Conservation (phyloP, 1,140 invertebrate genomes). For the Brachionus sp. region DNA sequence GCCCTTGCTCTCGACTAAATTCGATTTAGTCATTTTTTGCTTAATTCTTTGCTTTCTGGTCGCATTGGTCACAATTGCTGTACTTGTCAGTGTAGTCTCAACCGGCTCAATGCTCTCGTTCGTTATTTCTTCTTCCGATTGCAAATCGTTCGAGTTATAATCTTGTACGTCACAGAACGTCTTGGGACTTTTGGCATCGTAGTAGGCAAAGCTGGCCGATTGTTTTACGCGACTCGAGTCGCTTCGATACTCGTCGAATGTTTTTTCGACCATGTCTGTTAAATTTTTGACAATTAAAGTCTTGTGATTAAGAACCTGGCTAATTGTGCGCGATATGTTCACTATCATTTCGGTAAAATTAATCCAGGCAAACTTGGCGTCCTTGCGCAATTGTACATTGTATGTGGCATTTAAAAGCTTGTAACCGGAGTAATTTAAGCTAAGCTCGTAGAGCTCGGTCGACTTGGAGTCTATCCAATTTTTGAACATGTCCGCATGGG, state of each 20-base stretch:
- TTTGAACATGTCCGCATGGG: conserved; percentile 42
- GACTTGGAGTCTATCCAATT: conserved; percentile 27
- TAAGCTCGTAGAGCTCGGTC: conserved; percentile 15
- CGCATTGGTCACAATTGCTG: neutral
- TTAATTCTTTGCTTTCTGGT: neutral
- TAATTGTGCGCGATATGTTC: conserved; percentile 26
- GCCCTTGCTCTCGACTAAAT: too few species aligned
- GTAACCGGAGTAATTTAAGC: conserved; percentile 36
- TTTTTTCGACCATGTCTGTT: conserved; percentile 19
- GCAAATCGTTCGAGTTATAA: neutral
- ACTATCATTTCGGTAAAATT: conserved; percentile 45
- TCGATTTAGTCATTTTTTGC: neutral
- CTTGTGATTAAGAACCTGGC: conserved; percentile 3
- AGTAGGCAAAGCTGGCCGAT: conserved; percentile 5
- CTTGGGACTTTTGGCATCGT: conserved; percentile 44
- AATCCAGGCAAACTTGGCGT: conserved; percentile 43
- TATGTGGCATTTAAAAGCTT: conserved; percentile 24
- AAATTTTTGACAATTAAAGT: conserved; percentile 40
- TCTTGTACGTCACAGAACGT: conserved; percentile 29
- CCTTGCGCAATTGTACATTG: conserved; percentile 36
- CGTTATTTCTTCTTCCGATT: neutral
- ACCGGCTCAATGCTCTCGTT: neutral
- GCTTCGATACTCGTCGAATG: conserved; percentile 11
- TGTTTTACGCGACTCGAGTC: conserved; percentile 12
- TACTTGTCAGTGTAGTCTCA: neutral